Conservation (phyloP, 2,888 invertebrate species). For the Drosophila siamana region DNA sequence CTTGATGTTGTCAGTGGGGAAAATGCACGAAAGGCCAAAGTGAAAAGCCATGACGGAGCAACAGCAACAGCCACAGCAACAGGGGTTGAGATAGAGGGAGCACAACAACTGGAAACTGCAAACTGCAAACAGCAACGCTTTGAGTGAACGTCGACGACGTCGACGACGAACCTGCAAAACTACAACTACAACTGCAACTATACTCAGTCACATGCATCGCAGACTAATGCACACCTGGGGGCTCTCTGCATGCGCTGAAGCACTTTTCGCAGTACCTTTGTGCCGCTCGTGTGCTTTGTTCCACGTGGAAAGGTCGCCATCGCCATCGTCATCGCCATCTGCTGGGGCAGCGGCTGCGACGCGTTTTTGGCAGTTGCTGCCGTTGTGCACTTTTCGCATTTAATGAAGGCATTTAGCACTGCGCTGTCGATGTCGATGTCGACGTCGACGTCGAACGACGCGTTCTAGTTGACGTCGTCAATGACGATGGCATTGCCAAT, state of each 20-base stretch:
- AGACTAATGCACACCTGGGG: conserved; percentile 47
- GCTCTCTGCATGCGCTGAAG: conserved; percentile 47
- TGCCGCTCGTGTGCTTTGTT: conserved; percentile 39
- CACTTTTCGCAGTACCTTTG: conserved; percentile 64
- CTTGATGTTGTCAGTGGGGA: conserved; percentile 66
- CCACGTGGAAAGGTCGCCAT: conserved; percentile 21
- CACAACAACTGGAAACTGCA: not conserved
- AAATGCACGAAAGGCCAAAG: conserved; percentile 52
- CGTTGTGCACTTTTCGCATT: conserved; percentile 49
- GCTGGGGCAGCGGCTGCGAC: conserved; percentile 1
- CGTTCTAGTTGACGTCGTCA: conserved; percentile 11
- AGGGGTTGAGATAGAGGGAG: not conserved
- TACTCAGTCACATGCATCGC: conserved; percentile 3
- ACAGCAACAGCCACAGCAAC: not conserved
- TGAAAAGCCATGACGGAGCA: conserved; percentile 26
- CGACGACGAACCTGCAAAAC: conserved; percentile 10
- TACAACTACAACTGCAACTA: conserved; percentile 17
- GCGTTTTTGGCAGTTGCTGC: conserved; percentile 38
- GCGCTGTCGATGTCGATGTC: conserved; percentile 6
- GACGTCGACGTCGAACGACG: not conserved
- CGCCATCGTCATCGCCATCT: not conserved
- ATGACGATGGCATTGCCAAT: conserved; percentile 3
- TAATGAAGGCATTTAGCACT: conserved; percentile 61
- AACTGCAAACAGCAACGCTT: conserved; percentile 40
- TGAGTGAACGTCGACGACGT: no score